Conservation (phyloP, 2,113 vertebrate genomes). For the Varanus salvator region DNA sequence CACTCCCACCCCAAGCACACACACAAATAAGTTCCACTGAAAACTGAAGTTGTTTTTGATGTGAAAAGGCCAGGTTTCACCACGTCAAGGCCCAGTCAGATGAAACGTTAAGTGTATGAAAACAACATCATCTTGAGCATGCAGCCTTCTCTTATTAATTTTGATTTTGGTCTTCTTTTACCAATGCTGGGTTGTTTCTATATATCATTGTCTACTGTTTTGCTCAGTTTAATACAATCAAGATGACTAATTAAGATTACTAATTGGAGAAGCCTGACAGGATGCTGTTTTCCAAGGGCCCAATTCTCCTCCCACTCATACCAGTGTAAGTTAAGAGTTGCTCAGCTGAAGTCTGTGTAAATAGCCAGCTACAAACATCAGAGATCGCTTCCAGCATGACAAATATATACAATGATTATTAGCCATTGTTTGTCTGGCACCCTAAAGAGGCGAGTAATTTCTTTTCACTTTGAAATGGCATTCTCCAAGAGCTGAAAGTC, state of each 20-base stretch:
- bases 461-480: constrained; percentile 61
- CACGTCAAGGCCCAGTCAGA: background rate
- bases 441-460: constrained; percentile 46
- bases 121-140: background rate
- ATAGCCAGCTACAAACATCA: constrained; percentile 27
- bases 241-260: constrained; percentile 9
- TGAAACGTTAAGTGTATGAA: background rate
- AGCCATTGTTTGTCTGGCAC: constrained; percentile 60
- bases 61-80: background rate
- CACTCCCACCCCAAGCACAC: too few species aligned
- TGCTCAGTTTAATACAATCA: background rate
- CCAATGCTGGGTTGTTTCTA: constrained; percentile 1
- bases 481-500: constrained; percentile 64
- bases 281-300: background rate
- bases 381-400: constrained; percentile 45
- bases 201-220: background rate
- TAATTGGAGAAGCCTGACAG: constrained; percentile 5
- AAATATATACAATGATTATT: constrained; percentile 54
- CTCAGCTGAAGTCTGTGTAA: background rate
- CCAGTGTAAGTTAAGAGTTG: background rate
- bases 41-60: background rate
- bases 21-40: background rate
- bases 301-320: background rate
- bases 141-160: background rate
- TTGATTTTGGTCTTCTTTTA: background rate